Conservation (phyloP, 2,113 vertebrate genomes). For the Labrus mixtus region DNA sequence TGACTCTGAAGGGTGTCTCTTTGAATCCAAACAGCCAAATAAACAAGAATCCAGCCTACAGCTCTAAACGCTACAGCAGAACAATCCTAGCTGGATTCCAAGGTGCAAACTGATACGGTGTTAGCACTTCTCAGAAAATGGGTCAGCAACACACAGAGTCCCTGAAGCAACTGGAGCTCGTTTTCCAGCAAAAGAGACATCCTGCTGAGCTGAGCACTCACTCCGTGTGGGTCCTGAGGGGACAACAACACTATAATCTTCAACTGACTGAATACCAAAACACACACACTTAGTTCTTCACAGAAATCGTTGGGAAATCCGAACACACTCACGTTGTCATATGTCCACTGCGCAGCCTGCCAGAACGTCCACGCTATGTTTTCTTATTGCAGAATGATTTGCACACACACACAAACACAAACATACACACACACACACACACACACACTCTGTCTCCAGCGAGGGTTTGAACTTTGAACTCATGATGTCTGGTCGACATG, state of each 20-base stretch:
- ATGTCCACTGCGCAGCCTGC: not conserved
- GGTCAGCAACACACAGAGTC: constrained; percentile 11
- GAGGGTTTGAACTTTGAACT: constrained; percentile 51
- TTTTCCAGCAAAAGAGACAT: constrained; percentile 7
- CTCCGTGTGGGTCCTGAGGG: not conserved
- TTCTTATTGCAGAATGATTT: not conserved
- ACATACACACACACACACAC: not conserved
- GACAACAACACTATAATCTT: not conserved
- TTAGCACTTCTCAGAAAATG: constrained; percentile 15
- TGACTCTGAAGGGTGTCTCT: too few relatives aligned
- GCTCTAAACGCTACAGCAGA: not conserved
- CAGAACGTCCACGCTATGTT: not conserved
- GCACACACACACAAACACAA: not conserved
- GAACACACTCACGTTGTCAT: not conserved
- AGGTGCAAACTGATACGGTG: not conserved
- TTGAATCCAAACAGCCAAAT: too few relatives aligned
- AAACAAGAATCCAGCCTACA: not conserved
- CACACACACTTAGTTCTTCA: too few relatives aligned
- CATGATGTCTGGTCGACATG: constrained; percentile 36
- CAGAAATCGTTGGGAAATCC: not conserved
- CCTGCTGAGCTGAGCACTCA: constrained; percentile 25
- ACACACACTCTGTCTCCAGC: constrained; percentile 3
- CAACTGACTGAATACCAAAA: not conserved
- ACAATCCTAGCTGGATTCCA: not conserved
- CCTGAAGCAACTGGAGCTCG: constrained; percentile 1